These are phyloP conservation scores for Bombus vancouverensis DNA, from an alignment of 1,140 invertebrate genomes.

Conservation along the genomic window DNA sequence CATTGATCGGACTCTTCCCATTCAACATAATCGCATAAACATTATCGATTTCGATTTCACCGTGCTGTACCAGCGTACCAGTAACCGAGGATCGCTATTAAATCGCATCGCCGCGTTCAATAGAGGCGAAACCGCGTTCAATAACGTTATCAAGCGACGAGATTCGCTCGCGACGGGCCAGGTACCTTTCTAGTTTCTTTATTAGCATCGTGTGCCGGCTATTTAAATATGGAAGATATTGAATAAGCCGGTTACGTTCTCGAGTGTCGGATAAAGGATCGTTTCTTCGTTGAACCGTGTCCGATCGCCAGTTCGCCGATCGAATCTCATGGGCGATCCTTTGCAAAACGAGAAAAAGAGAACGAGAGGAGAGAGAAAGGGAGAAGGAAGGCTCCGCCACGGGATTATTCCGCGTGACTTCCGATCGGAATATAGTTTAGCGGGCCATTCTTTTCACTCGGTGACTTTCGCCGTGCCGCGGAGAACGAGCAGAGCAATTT, in stretches of 20 bases:
- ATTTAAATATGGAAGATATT: constrained; percentile 44
- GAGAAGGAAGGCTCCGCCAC: constrained; percentile 26
- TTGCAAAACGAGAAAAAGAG: neutral
- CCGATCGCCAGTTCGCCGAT: constrained; percentile 45
- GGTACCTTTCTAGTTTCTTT: constrained; percentile 31
- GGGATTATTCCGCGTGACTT: constrained; percentile 70
- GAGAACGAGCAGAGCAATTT: constrained; percentile 43
- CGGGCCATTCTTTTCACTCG: constrained; percentile 55
- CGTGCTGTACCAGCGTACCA: neutral
- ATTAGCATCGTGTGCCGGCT: constrained; percentile 37
- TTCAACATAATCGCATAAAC: neutral
- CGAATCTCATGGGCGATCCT: constrained; percentile 42
- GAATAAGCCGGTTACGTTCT: constrained; percentile 47
- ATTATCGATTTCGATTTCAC: neutral
- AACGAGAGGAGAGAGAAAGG: neutral
- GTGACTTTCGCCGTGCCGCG: constrained; percentile 55
- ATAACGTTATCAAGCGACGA: constrained; percentile 2
- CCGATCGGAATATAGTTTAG: constrained; percentile 68
- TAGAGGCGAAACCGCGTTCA: neutral
- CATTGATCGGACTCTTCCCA: neutral
- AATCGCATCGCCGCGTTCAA: constrained; percentile 4
- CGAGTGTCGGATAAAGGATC: constrained; percentile 53
- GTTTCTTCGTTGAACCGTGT: constrained; percentile 58
- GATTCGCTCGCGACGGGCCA: neutral
- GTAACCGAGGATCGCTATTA: too few relatives aligned